Evolutionary conservation across 2,888 invertebrate genomes (phyloP).

Genomic region (Tricholauxania praeusta): DNA sequence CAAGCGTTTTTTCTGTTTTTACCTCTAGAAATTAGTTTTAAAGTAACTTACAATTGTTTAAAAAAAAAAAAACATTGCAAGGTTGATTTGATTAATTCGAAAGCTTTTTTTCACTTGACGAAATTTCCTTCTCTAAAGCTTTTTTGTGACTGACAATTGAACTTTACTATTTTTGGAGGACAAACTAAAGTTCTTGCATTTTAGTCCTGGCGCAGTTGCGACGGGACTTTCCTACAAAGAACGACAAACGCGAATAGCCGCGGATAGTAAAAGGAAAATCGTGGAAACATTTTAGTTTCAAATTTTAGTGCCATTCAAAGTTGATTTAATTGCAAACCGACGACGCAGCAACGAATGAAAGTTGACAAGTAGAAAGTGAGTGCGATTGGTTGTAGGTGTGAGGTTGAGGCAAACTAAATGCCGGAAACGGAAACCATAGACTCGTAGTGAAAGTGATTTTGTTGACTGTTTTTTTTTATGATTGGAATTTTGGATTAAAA

Average conservation of each 20-base stretch:
- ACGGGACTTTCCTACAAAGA: conserved; percentile 17
- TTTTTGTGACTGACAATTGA: conserved; percentile 10
- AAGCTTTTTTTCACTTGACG: background rate
- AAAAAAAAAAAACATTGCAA: no score
- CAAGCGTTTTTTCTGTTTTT: no score
- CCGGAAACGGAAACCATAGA: conserved; percentile 19
- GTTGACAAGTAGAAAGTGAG: background rate
- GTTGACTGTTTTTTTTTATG: background rate
- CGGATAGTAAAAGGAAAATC: no score
- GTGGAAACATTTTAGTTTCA: no score
- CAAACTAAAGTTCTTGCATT: background rate
- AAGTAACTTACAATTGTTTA: no score
- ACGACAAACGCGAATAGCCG: background rate
- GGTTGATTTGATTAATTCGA: background rate
- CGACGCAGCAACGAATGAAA: no score
- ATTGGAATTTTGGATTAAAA: background rate
- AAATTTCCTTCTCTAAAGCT: conserved; percentile 3
- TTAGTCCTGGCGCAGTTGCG: conserved; percentile 16
- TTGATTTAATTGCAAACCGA: no score
- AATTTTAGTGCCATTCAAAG: no score
- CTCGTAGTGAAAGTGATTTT: conserved; percentile 2
- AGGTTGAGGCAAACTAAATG: background rate
- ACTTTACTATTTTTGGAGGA: conserved; percentile 25
- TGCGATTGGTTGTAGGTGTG: background rate
- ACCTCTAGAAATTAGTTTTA: no score